phyloP scores from a whole-genome alignment of 2,113 vertebrate species.

The Tonatia bakeri region DNA sequence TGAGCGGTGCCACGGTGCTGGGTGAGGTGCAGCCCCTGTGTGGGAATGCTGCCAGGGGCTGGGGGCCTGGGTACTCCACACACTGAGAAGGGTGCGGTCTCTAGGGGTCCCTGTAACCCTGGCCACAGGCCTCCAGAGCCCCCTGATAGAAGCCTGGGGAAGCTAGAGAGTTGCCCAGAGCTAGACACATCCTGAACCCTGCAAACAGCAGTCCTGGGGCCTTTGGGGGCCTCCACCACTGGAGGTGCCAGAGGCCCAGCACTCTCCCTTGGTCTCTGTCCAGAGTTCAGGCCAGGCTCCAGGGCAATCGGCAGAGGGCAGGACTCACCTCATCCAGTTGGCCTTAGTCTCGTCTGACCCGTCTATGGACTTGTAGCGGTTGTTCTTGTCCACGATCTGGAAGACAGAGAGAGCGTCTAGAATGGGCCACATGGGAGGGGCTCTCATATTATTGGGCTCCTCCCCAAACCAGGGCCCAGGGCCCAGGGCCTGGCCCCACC shows the following conservation, averaged over 20 bases:
- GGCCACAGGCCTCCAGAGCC: not conserved
- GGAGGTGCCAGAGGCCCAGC: not conserved
- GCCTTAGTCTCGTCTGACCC: constrained; percentile 92
- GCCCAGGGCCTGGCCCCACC: not conserved
- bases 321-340: constrained; percentile 97
- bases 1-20: not conserved
- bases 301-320: not conserved
- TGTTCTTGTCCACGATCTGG: constrained; percentile 91
- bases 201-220: not conserved
- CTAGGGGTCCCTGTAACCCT: not conserved
- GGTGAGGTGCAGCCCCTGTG: not conserved
- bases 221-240: not conserved
- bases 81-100: not conserved
- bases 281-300: not conserved
- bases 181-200: not conserved
- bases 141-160: not conserved
- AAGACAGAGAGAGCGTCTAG: constrained; percentile 50
- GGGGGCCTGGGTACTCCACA: not conserved
- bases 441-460: not conserved
- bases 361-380: constrained; percentile 92
- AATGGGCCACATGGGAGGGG: not conserved
- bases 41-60: not conserved
- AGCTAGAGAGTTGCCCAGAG: not conserved
- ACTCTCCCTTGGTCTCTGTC: constrained; percentile 9
- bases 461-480: not conserved